Base-by-base conservation (phyloP, 2,888 invertebrate species). In the Hypsopygia costalis region DNA sequence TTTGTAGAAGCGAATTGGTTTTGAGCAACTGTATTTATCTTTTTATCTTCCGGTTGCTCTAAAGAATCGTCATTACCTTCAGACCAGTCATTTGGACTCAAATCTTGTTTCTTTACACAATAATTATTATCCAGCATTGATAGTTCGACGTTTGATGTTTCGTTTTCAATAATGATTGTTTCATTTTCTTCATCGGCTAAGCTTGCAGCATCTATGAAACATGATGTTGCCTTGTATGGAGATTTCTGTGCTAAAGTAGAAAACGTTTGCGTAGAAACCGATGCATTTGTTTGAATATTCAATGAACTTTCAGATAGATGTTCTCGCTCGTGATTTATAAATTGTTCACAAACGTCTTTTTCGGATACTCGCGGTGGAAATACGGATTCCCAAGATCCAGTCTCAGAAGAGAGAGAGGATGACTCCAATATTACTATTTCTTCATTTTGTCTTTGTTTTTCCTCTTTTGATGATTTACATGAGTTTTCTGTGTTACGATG, bases 171-270 rank as follows among this genome's bases (percentile, higher is more conserved):
- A 43, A 58, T 47, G 4, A 65, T 66, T 7, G 69, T 55, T 9
- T 72, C 61, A 51, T 93, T 91, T 43, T 90, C 91, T 63, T 95
- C 94, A 68, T 95, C 95, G 11, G 91, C 91, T 48, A 95, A 80
- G 63, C 92, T 92, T 5, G 95, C 92, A 9, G 94, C 95, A 69
- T 95, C 94, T 51, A 95, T 95, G 57, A 95, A 95, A 68, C 93
- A 95, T 44, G 92, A 67, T 1, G 72, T 66, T 11, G 73, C 64
- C 58, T 78, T 81, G 34, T 61, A 61, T 1, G 69, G 61, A 1
- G 69, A 63, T 43, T 68, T 74, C 49, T 69, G 64, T 9, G 58
- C 60, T 45, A 61, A 49, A 47, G 55, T 58, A 31, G 53, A 44
- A 90, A n/a, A n/a, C n/a, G 16, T 16, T 16, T 16, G 16, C 16